Percentiles rank a stretch among this genome's conserved stretches.
These are phyloP conservation scores for Phyllostomus discolor DNA, from an alignment of 2,113 vertebrate genomes.

Conservation along the genomic window DNA sequence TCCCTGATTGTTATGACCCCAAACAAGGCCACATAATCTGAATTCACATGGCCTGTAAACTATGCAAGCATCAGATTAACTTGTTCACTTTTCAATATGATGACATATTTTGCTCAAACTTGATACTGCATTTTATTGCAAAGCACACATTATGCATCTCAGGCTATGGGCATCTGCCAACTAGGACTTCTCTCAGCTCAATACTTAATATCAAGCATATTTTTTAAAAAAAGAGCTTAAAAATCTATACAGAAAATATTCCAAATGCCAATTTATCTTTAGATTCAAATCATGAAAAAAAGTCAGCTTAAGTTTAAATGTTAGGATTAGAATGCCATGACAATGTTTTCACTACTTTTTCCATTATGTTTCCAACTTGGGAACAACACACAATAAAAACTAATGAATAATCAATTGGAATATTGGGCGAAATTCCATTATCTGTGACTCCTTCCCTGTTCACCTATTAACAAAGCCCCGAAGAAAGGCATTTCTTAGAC, in stretches of 20 bases:
- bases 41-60: not conserved
- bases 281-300: not conserved
- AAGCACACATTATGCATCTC: not conserved
- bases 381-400: not conserved
- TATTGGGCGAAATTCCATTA: not conserved
- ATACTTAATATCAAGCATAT: not conserved
- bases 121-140: not conserved
- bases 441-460: not conserved
- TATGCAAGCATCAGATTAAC: not conserved
- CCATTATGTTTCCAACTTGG: not conserved
- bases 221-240: not conserved
- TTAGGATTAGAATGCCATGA: not conserved
- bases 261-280: not conserved
- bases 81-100: not conserved
- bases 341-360: not conserved
- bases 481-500: not conserved
- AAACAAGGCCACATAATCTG: not conserved
- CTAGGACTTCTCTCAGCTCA: not conserved
- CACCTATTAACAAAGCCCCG: not conserved
- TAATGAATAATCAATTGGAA: not conserved
- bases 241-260: not conserved
- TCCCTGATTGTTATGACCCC: not conserved
- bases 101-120: not conserved
- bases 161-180: not conserved
- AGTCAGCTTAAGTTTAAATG: not conserved